These are phyloP conservation scores for Panulirus ornatus DNA, from an alignment of 1,140 invertebrate genomes.

Conservation along the genomic window DNA sequence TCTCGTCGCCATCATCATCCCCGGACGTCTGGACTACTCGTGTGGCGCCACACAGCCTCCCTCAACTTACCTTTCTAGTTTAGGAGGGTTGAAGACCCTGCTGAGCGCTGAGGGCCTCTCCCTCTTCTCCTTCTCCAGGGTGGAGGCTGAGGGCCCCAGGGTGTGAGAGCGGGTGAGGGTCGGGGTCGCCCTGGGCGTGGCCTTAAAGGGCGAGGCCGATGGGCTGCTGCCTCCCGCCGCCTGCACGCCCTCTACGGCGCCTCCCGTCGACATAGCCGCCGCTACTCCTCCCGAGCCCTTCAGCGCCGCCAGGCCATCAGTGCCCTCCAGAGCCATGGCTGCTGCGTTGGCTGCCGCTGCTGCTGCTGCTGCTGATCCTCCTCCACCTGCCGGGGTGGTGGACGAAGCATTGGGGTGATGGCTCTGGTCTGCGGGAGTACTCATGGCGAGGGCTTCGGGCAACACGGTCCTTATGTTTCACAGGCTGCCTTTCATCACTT, in stretches of 20 bases:
- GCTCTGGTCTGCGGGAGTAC: not conserved
- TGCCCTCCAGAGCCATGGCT: slow-evolving; percentile 18
- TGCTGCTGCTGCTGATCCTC: not conserved
- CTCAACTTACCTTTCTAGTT: slow-evolving; percentile 68
- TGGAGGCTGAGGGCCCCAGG: slow-evolving; percentile 42
- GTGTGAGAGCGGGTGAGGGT: slow-evolving; percentile 63
- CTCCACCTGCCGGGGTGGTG: not conserved
- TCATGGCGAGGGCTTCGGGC: not conserved
- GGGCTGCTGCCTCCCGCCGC: slow-evolving; percentile 21
- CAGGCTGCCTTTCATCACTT: slow-evolving; percentile 2
- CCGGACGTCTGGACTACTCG: no score
- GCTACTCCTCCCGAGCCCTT: slow-evolving; percentile 34
- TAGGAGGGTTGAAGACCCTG: slow-evolving; percentile 66
- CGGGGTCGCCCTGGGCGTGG: slow-evolving; percentile 35
- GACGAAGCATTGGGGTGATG: not conserved
- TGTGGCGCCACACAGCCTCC: no score
- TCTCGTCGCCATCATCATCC: no score
- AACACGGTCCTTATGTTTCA: not conserved
- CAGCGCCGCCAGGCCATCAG: slow-evolving; percentile 44
- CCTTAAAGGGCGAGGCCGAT: slow-evolving; percentile 28
- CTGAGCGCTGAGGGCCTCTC: slow-evolving; percentile 56
- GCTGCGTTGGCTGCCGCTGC: slow-evolving; percentile 13
- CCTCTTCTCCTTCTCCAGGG: slow-evolving; percentile 43
- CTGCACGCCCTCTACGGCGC: not conserved
- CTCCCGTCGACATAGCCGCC: not conserved